Percentiles rank a stretch among this genome's conserved stretches.
phyloP scores from a whole-genome alignment of 2,113 vertebrate species.

The Stigmatopora argus region DNA sequence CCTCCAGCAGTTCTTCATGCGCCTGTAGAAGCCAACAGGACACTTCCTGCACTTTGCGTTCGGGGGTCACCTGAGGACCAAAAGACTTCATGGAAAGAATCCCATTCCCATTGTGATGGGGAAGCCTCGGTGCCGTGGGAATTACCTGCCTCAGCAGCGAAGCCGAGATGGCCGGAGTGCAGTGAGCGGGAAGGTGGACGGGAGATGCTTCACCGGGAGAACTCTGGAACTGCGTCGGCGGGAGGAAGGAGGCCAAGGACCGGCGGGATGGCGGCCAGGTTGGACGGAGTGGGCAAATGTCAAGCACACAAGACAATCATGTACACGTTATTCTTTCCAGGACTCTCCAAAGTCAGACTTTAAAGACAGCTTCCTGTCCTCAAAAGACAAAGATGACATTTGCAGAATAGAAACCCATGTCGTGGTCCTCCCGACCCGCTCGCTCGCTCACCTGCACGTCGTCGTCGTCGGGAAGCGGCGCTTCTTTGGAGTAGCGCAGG shows the following conservation, averaged over 20 bases:
- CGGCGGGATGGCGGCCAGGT: background rate
- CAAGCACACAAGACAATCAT: background rate
- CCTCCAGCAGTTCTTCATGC: constrained; percentile 76
- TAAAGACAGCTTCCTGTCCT: no score
- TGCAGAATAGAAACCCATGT: no score
- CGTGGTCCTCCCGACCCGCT: no score
- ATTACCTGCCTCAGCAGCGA: constrained; percentile 72
- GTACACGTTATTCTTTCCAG: no score
- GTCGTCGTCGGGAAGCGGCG: constrained; percentile 56
- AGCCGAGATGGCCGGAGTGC: constrained; percentile 70
- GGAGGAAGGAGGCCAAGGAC: background rate
- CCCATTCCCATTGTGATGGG: background rate
- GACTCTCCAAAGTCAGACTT: no score
- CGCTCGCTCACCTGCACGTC: constrained; percentile 64
- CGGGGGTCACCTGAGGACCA: constrained; percentile 50
- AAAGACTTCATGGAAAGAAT: background rate
- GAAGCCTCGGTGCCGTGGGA: no score
- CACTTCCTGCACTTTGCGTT: constrained; percentile 74
- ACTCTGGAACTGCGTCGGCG: constrained; percentile 53
- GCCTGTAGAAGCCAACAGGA: constrained; percentile 78
- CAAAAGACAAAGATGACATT: no score
- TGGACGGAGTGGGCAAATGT: background rate
- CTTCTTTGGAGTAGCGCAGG: constrained; percentile 83
- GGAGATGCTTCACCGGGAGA: constrained; percentile 62
- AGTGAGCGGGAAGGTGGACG: constrained; percentile 68